These are phyloP conservation scores for Drosophila ambigua DNA, from an alignment of 1,140 invertebrate species.

Conservation along the genomic window DNA sequence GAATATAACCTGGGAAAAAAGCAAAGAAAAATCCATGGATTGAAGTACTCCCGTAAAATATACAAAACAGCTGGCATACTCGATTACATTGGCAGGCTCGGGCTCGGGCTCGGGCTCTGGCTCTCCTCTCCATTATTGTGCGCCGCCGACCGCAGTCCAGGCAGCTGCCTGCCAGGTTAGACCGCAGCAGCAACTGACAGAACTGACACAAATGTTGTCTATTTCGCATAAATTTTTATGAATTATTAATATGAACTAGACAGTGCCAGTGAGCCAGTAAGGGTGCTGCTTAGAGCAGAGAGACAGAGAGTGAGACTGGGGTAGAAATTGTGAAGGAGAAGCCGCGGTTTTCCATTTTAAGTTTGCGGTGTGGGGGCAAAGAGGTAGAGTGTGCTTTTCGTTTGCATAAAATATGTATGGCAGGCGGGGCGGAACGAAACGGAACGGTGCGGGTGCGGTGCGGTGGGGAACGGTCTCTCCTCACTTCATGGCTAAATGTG, in stretches of 20 bases:
- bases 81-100: conserved; percentile 19
- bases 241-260: conserved; percentile 76
- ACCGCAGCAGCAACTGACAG: conserved; percentile 16
- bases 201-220: conserved; percentile 48
- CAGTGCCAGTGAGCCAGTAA: conserved; percentile 41
- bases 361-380: conserved; percentile 22
- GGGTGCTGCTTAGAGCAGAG: no score
- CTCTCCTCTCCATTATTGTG: not conserved
- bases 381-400: conserved; percentile 34
- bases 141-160: conserved; percentile 9
- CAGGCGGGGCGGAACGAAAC: not conserved
- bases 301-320: not conserved
- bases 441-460: not conserved
- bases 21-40: conserved; percentile 19
- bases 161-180: conserved; percentile 39
- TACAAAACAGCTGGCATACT: conserved; percentile 34
- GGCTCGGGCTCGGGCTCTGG: not conserved
- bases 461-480: conserved; percentile 8
- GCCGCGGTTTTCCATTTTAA: conserved; percentile 49
- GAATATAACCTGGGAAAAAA: conserved; percentile 27
- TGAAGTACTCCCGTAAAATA: not conserved
- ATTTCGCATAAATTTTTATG: conserved; percentile 77
- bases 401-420: conserved; percentile 57
- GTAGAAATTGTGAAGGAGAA: not conserved
- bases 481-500: conserved; percentile 69